These are phyloP conservation scores for Zoroaster sp. DNA, from an alignment of 53 echinoderm and acorn worm species.

Conservation along the genomic window DNA sequence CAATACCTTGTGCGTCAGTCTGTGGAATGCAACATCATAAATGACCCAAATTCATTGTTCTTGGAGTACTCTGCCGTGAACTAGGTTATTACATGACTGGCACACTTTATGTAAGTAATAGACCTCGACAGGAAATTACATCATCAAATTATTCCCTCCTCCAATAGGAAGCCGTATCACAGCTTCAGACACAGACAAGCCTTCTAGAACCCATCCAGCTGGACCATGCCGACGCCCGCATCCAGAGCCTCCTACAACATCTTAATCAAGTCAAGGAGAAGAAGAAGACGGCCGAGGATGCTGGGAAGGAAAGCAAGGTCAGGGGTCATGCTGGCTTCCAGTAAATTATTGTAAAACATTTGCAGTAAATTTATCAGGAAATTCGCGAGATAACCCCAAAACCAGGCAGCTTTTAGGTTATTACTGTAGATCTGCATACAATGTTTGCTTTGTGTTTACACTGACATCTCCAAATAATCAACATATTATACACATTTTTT, in stretches of 20 bases:
- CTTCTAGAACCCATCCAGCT: slow-evolving; percentile 79
- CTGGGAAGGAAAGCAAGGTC: slow-evolving; percentile 91
- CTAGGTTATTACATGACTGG: no score
- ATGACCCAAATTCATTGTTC: no score
- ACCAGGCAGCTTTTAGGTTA: neutral
- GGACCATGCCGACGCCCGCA: slow-evolving; percentile 93
- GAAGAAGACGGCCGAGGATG: slow-evolving; percentile 77
- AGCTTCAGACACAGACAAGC: slow-evolving; percentile 73
- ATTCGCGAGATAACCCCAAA: no score
- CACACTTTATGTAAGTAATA: no score
- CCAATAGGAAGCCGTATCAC: slow-evolving; percentile 78
- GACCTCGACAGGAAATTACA: neutral
- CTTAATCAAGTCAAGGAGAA: slow-evolving; percentile 93
- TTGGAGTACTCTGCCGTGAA: no score
- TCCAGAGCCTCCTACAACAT: slow-evolving; percentile 80
- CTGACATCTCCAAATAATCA: neutral
- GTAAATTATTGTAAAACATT: neutral
- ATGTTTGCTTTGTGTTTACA: neutral
- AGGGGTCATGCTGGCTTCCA: neutral
- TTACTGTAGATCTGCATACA: neutral
- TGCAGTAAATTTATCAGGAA: no score
- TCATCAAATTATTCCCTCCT: neutral
- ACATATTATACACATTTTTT: no score
- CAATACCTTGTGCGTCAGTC: no score
- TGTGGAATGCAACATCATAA: no score